Evolutionary conservation across 2,888 invertebrate species (phyloP).

Genomic region (Andrena bicolor): DNA sequence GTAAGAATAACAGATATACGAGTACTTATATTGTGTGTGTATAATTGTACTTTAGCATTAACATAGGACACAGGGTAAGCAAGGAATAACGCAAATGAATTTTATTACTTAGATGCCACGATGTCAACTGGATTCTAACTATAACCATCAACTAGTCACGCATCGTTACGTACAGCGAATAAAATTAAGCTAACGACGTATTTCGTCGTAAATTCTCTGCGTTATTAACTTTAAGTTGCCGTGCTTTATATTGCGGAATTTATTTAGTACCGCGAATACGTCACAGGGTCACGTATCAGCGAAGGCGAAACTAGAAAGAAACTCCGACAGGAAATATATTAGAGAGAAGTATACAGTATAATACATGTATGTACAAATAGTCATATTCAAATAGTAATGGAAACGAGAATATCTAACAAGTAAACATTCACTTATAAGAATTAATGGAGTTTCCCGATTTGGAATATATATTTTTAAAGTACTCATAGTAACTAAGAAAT

Average conservation of each 20-base stretch:
- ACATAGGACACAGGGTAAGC: conserved; percentile 4
- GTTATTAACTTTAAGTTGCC: conserved; percentile 66
- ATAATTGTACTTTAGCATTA: conserved; percentile 5
- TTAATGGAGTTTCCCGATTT: too few species aligned
- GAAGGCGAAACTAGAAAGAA: conserved; percentile 30
- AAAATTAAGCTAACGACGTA: conserved; percentile 69
- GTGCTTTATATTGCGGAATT: conserved; percentile 64
- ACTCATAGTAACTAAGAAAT: too few species aligned
- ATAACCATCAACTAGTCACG: conserved; percentile 65
- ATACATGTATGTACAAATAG: conserved; percentile 8
- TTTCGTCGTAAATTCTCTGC: conserved; percentile 66
- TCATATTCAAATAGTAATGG: conserved; percentile 2
- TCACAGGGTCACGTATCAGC: conserved; percentile 44
- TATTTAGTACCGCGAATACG: conserved; percentile 67
- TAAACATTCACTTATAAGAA: too few species aligned
- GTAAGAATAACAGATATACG: not conserved
- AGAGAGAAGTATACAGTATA: conserved; percentile 19
- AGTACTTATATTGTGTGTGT: not conserved
- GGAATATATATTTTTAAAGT: too few species aligned
- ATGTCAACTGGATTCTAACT: conserved; percentile 54
- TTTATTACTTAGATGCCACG: conserved; percentile 41
- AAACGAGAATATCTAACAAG: conserved; percentile 13
- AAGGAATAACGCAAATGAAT: conserved; percentile 19
- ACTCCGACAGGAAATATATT: conserved; percentile 27
- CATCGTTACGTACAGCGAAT: conserved; percentile 69